phyloP scores from a whole-genome alignment of 2,113 vertebrate genomes.

The Turnix velox region DNA sequence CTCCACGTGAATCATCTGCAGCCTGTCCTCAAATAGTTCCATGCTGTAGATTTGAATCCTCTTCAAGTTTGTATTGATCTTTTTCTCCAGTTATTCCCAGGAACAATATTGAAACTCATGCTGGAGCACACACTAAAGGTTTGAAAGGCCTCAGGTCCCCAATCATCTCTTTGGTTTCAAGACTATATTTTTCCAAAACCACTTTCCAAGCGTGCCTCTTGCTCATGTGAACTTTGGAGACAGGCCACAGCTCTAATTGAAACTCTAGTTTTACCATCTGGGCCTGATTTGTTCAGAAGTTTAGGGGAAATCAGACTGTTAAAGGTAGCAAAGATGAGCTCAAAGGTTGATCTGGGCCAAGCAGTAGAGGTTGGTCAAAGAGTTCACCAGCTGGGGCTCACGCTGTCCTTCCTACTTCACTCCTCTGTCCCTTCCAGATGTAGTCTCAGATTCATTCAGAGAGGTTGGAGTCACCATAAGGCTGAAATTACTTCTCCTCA shows the following conservation, averaged over 20 bases:
- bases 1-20: neutral
- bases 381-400: neutral
- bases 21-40: neutral
- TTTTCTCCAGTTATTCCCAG: neutral
- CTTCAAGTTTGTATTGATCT: neutral
- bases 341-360: neutral
- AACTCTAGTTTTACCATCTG: neutral
- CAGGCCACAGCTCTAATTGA: neutral
- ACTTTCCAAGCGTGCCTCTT: neutral
- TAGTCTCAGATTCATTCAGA: neutral
- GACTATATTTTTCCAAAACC: neutral
- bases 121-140: neutral
- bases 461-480: neutral
- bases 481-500: neutral
- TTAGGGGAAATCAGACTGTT: neutral
- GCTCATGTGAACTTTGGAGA: neutral
- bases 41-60: neutral
- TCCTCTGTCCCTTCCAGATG: neutral
- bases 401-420: neutral
- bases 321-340: neutral
- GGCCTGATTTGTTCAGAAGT: neutral
- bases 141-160: neutral
- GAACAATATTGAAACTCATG: neutral
- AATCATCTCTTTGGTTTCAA: neutral
- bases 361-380: neutral